phyloP scores from a whole-genome alignment of 2,797 vertebrate genomes.

The Nannoperca australis region DNA sequence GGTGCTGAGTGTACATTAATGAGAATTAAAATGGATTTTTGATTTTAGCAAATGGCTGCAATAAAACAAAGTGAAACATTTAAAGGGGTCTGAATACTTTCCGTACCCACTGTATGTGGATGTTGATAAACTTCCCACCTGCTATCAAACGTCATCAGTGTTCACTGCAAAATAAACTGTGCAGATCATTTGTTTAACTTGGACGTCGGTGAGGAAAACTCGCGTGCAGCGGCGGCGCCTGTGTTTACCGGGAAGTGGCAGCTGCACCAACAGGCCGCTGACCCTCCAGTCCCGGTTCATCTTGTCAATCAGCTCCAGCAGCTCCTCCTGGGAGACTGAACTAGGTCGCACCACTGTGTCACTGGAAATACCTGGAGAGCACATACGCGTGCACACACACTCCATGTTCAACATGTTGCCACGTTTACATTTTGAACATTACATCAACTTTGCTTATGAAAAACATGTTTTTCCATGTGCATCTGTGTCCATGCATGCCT shows the following conservation, averaged over 20 bases:
- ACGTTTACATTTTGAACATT: background rate
- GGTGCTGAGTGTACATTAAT: too few relatives aligned
- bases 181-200: conserved; percentile 6
- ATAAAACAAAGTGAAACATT: too few relatives aligned
- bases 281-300: conserved; percentile 91
- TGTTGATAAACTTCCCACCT: too few relatives aligned
- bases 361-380: conserved; percentile 90
- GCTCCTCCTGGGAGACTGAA: conserved; percentile 91
- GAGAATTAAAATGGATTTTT: too few relatives aligned
- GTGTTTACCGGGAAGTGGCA: conserved; percentile 92
- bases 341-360: conserved; percentile 90
- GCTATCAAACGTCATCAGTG: too few relatives aligned
- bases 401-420: background rate
- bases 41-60: too few relatives aligned
- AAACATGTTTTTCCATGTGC: conserved; percentile 8
- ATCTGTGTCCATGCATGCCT: conserved; percentile 6
- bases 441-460: background rate
- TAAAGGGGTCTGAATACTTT: too few relatives aligned
- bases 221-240: background rate
- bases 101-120: too few relatives aligned
- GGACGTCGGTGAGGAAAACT: conserved; percentile 16
- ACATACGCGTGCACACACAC: conserved; percentile 3
- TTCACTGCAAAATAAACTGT: background rate
- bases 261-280: conserved; percentile 92
- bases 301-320: conserved; percentile 89